These are phyloP conservation scores for Anguilla rostrata DNA, from an alignment of 2,113 vertebrate species.

Conservation along the genomic window DNA sequence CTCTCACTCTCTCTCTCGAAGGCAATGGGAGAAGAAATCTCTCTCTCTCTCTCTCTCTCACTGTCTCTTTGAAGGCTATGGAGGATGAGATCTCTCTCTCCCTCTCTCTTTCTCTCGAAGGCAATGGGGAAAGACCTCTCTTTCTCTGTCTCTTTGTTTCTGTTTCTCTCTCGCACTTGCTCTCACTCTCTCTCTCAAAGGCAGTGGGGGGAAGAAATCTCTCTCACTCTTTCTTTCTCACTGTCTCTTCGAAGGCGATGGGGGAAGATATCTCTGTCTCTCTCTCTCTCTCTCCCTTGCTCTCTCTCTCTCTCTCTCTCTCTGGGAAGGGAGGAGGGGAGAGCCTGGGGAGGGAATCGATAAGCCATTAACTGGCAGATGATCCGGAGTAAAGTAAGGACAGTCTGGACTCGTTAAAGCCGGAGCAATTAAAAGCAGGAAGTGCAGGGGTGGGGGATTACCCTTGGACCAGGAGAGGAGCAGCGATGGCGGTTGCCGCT, in stretches of 20 bases:
- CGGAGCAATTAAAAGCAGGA: background rate
- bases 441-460: background rate
- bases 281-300: background rate
- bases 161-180: background rate
- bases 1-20: background rate
- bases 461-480: background rate
- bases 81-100: background rate
- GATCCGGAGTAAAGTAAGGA: background rate
- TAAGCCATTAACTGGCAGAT: conserved; percentile 4
- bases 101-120: background rate
- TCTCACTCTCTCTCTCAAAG: background rate
- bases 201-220: no score
- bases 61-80: no score
- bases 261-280: background rate
- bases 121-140: background rate
- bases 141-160: background rate
- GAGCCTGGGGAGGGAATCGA: background rate
- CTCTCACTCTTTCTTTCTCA: no score
- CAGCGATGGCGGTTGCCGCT: background rate
- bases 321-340: background rate
- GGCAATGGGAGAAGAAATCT: no score
- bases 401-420: background rate
- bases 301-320: background rate
- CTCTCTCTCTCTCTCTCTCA: background rate
- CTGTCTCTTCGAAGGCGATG: background rate